Evolutionary conservation across 2,113 vertebrate genomes (phyloP).

Genomic region (mouse (Mus musculus)): DNA sequence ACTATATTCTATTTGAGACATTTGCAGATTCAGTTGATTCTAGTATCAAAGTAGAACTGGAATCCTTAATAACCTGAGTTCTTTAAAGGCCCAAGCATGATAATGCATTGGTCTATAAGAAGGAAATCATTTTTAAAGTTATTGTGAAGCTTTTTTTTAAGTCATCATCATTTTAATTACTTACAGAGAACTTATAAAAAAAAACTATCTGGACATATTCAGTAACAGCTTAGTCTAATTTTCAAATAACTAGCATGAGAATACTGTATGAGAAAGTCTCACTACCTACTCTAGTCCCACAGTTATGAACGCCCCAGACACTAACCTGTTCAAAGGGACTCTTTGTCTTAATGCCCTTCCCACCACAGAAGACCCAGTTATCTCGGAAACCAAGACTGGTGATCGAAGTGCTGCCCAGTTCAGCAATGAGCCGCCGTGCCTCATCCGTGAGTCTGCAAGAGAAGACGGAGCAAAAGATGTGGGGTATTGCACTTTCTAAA

Average conservation of each 20-base stretch:
- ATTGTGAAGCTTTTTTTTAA: neutral
- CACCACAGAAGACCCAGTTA: slow-evolving; percentile 99
- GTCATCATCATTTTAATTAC: slow-evolving; percentile 13
- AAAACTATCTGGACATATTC: neutral
- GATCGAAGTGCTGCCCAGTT: slow-evolving; percentile 93
- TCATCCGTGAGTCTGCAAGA: slow-evolving; percentile 93
- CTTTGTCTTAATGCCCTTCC: slow-evolving; percentile 99
- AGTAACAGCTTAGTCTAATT: neutral
- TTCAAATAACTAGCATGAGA: slow-evolving; percentile 11
- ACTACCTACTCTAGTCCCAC: neutral
- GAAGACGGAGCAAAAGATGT: neutral
- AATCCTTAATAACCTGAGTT: slow-evolving; percentile 11
- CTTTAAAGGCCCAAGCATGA: neutral
- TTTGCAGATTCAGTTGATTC: slow-evolving; percentile 15
- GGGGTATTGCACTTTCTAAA: neutral
- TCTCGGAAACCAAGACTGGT: slow-evolving; percentile 93
- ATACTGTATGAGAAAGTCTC: neutral
- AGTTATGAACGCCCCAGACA: slow-evolving; percentile 3
- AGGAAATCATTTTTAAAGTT: neutral
- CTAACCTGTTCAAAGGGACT: slow-evolving; percentile 98
- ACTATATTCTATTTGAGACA: neutral
- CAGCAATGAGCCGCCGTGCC: slow-evolving; percentile 91
- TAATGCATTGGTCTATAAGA: neutral
- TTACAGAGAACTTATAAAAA: slow-evolving; percentile 12
- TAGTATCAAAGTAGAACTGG: slow-evolving; percentile 2